These are phyloP conservation scores for Diabrotica virgifera DNA, from an alignment of 1,140 invertebrate species.

Conservation along the genomic window DNA sequence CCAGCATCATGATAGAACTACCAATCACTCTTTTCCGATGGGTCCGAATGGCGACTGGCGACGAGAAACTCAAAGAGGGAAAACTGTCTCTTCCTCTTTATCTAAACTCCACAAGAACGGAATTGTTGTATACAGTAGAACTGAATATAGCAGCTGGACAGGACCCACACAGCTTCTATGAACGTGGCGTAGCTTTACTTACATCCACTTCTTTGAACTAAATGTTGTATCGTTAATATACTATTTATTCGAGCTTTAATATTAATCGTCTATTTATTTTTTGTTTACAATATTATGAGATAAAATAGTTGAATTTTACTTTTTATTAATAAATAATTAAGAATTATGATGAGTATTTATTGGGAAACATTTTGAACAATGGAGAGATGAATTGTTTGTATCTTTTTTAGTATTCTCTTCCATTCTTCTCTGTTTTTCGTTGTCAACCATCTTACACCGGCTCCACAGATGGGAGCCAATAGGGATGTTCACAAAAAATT, in stretches of 20 bases:
- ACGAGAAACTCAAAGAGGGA: slow-evolving; percentile 55
- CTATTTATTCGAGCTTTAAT: neutral
- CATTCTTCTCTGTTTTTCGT: no score
- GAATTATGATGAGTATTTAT: neutral
- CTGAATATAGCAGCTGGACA: slow-evolving; percentile 83
- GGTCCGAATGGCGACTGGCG: slow-evolving; percentile 59
- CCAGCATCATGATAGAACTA: slow-evolving; percentile 91
- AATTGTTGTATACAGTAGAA: slow-evolving; percentile 93
- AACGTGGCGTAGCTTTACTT: slow-evolving; percentile 92
- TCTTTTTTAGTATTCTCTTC: no score
- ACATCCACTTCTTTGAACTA: slow-evolving; percentile 88
- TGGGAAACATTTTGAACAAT: no score
- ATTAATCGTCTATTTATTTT: slow-evolving; percentile 16
- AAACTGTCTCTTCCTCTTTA: slow-evolving; percentile 94
- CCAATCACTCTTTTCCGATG: slow-evolving; percentile 85
- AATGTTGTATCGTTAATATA: slow-evolving; percentile 26
- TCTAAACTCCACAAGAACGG: slow-evolving; percentile 91
- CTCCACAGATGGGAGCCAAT: no score
- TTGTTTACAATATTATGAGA: slow-evolving; percentile 7
- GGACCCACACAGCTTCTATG: slow-evolving; percentile 92
- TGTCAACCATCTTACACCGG: no score
- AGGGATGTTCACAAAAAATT: no score
- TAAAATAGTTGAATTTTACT: neutral
- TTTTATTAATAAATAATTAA: slow-evolving; percentile 2
- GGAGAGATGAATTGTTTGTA: no score